These are phyloP conservation scores for Cherax destructor DNA, from an alignment of 1,140 invertebrate genomes.

Conservation along the genomic window DNA sequence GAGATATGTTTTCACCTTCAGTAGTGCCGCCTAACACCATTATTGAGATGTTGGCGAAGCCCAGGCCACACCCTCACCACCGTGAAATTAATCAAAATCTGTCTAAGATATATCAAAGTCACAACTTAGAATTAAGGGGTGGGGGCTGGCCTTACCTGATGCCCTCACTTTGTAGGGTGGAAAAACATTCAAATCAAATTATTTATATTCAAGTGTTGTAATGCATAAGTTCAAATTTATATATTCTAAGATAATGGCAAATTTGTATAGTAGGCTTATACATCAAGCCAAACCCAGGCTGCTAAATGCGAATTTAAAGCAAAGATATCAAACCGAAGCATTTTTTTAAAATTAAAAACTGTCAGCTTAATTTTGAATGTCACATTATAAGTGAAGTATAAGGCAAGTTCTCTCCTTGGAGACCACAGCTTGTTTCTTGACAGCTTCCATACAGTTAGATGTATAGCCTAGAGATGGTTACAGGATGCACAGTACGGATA, in stretches of 20 bases:
- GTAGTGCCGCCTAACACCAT: not conserved
- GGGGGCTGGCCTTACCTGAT: no score
- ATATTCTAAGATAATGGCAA: not conserved
- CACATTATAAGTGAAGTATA: not conserved
- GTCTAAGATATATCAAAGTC: not conserved
- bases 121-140: not conserved
- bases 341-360: not conserved
- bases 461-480: no score
- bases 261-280: not conserved
- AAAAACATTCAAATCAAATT: not conserved
- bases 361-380: not conserved
- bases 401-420: not conserved
- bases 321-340: not conserved
- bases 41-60: no score
- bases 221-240: not conserved
- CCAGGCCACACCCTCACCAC: not conserved
- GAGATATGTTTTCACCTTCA: not conserved
- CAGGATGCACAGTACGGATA: no score
- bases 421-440: constrained; percentile 31
- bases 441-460: not conserved
- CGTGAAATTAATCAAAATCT: not conserved
- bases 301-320: not conserved
- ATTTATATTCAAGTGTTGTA: not conserved
- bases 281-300: not conserved
- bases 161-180: not conserved